Evolutionary conservation across 92 coral and sea anemone genomes (phyloP).

Genomic region (Zoanthus sociatus): DNA sequence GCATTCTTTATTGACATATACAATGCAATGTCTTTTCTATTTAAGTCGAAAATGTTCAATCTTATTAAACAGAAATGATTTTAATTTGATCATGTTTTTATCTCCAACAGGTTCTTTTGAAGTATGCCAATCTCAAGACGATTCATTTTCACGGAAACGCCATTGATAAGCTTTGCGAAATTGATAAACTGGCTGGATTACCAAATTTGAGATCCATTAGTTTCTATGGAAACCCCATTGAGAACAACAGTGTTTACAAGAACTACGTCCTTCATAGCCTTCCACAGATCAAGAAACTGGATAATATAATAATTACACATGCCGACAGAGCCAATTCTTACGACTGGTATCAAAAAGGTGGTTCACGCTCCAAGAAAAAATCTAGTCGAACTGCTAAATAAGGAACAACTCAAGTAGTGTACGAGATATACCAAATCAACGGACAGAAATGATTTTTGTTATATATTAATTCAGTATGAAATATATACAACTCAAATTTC

Average conservation of each 20-base stretch:
- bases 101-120: slow-evolving; percentile 76
- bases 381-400: neutral
- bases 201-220: slow-evolving; percentile 75
- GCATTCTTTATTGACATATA: too few relatives aligned
- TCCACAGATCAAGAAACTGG: slow-evolving; percentile 76
- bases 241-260: slow-evolving; percentile 71
- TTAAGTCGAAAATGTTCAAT: too few relatives aligned
- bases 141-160: slow-evolving; percentile 85
- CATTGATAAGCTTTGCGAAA: slow-evolving; percentile 82
- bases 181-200: slow-evolving; percentile 90
- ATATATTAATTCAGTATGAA: too few relatives aligned
- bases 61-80: too few relatives aligned
- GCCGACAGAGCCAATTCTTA: slow-evolving; percentile 76
- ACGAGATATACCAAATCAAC: too few relatives aligned
- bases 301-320: slow-evolving; percentile 74
- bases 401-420: neutral
- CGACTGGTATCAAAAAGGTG: slow-evolving; percentile 45
- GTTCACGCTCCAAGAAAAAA: slow-evolving; percentile 44
- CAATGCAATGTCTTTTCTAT: too few relatives aligned
- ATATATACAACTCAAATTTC: too few relatives aligned
- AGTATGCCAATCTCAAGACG: slow-evolving; percentile 85
- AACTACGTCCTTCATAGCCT: slow-evolving; percentile 75
- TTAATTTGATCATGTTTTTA: neutral
- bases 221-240: slow-evolving; percentile 93
- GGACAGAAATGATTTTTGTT: too few relatives aligned